Percentiles rank a stretch among this genome's conserved stretches.
Evolutionary conservation across 2,797 vertebrate species (phyloP).

Genomic region (Spinus olivaceus): DNA sequence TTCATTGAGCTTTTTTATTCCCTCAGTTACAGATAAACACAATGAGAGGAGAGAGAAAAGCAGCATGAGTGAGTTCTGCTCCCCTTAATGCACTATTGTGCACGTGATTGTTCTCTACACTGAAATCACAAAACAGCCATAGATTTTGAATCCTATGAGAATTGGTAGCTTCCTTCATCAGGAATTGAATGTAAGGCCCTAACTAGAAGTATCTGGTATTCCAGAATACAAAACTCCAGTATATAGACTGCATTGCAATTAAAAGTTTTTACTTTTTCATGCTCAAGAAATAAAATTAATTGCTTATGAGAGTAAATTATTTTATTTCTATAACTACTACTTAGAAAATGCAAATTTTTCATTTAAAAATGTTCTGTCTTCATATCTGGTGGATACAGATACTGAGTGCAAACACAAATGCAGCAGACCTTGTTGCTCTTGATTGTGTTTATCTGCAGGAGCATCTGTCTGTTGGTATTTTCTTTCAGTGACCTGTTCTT

Average conservation of each 20-base stretch:
- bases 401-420: not conserved
- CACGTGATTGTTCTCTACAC: not conserved
- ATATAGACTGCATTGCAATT: not conserved
- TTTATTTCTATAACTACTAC: not conserved
- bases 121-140: not conserved
- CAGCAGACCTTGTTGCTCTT: not conserved
- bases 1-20: constrained; percentile 27
- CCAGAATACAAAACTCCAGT: not conserved
- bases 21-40: not conserved
- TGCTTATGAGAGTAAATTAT: not conserved
- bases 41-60: constrained; percentile 13
- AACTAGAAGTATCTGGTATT: not conserved
- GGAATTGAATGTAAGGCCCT: not conserved
- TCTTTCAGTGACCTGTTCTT: not conserved
- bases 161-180: not conserved
- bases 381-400: not conserved
- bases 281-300: not conserved
- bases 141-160: not conserved
- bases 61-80: not conserved
- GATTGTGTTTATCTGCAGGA: not conserved
- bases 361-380: not conserved
- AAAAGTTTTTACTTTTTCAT: not conserved
- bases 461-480: not conserved
- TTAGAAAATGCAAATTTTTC: not conserved
- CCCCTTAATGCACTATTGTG: not conserved